Evolutionary conservation across 2,888 invertebrate genomes (phyloP).

Genomic region (Thereva nobilitata): DNA sequence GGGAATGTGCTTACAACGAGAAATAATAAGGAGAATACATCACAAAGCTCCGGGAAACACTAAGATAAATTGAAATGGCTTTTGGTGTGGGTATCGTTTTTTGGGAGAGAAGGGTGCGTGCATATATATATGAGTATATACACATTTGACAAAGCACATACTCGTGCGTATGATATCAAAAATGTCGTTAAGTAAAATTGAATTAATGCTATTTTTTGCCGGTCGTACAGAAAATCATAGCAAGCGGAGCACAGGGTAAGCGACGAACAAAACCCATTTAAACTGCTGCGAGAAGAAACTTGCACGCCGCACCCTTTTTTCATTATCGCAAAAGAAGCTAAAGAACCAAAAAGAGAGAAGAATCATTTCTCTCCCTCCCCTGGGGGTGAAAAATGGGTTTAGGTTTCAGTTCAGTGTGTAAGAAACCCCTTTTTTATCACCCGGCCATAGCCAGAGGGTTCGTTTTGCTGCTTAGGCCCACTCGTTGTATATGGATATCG

Average conservation of each 20-base stretch:
- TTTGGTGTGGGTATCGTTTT: background rate
- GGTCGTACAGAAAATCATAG: no score
- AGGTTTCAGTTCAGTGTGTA: no score
- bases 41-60: slow-evolving; percentile 4
- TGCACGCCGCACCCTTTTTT: slow-evolving; percentile 9
- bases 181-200: slow-evolving; percentile 24
- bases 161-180: slow-evolving; percentile 19
- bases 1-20: slow-evolving; percentile 26
- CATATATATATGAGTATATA: background rate
- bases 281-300: slow-evolving; percentile 15
- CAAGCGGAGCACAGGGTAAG: slow-evolving; percentile 10
- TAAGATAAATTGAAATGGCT: slow-evolving; percentile 11
- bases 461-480: no score
- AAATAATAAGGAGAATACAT: slow-evolving; percentile 30
- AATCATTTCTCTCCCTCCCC: no score
- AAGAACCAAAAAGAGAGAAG: no score
- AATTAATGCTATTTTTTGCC: slow-evolving; percentile 14
- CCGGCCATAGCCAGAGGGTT: no score
- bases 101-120: background rate
- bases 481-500: slow-evolving; percentile 8
- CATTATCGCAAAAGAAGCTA: slow-evolving; percentile 9
- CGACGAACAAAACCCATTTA: slow-evolving; percentile 15
- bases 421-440: no score
- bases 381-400: no score
- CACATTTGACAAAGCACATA: no score